Evolutionary conservation across 2,797 vertebrate genomes (phyloP).

Genomic region (Triplophysa yarkandensis): DNA sequence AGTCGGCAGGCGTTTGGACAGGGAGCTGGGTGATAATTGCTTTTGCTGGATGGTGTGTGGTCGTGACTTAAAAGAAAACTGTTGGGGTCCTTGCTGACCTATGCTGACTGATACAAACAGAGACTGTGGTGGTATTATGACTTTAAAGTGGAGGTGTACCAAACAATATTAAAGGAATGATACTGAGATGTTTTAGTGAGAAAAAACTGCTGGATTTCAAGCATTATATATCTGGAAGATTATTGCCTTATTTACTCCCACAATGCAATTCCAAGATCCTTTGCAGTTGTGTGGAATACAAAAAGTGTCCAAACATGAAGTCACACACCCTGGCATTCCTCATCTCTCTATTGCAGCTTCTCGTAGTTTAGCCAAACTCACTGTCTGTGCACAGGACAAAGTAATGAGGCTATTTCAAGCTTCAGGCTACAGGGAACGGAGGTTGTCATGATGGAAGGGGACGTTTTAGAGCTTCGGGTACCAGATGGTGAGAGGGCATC

Average conservation of each 20-base stretch:
- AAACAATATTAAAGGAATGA: not conserved
- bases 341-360: slow-evolving; percentile 14
- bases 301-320: slow-evolving; percentile 23
- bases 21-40: slow-evolving; percentile 51
- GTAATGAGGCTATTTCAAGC: slow-evolving; percentile 47
- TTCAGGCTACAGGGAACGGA: slow-evolving; percentile 15
- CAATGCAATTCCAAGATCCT: not conserved
- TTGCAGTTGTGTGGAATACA: not conserved
- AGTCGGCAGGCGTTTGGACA: slow-evolving; percentile 45
- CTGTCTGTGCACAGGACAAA: slow-evolving; percentile 33
- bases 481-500: slow-evolving; percentile 32
- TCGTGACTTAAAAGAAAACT: slow-evolving; percentile 42
- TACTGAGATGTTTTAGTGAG: not conserved
- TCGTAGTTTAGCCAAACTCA: slow-evolving; percentile 24
- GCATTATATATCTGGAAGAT: not conserved
- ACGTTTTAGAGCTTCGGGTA: slow-evolving; percentile 44
- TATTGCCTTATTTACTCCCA: not conserved
- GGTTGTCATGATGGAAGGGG: slow-evolving; percentile 35
- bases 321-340: slow-evolving; percentile 13
- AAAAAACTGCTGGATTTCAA: not conserved
- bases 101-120: not conserved
- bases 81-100: slow-evolving; percentile 27
- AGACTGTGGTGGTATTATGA: not conserved
- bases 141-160: not conserved
- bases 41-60: slow-evolving; percentile 27